These are phyloP conservation scores for Drosophila trapezifrons DNA, from an alignment of 1,140 invertebrate genomes.

Conservation along the genomic window DNA sequence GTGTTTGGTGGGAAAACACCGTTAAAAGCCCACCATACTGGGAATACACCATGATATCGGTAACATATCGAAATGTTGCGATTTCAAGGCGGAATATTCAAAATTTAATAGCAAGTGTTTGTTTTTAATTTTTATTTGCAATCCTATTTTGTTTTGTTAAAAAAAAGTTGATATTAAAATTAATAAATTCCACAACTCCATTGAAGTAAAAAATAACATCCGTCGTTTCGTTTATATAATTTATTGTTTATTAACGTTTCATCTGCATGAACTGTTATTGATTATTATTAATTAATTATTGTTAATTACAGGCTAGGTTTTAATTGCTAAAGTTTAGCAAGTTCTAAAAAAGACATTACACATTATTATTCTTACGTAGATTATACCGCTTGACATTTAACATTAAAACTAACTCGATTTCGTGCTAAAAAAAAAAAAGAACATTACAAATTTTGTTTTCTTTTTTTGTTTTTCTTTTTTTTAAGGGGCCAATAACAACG, in stretches of 20 bases:
- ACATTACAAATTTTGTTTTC: slow-evolving; percentile 13
- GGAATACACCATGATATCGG: slow-evolving; percentile 2
- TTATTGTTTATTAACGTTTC: slow-evolving; percentile 41
- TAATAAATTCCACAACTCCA: no score
- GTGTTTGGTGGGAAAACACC: neutral
- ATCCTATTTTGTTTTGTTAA: no score
- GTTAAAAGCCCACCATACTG: neutral
- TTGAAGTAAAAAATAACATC: neutral
- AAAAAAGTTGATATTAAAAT: no score
- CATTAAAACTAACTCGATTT: slow-evolving; percentile 34
- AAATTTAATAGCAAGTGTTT: no score
- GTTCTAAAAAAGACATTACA: slow-evolving; percentile 61
- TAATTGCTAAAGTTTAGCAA: slow-evolving; percentile 61
- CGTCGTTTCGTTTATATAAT: slow-evolving; percentile 22
- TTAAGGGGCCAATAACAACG: slow-evolving; percentile 32
- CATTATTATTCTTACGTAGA: slow-evolving; percentile 51
- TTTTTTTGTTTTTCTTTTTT: slow-evolving; percentile 15
- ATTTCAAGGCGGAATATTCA: neutral
- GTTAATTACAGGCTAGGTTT: slow-evolving; percentile 67
- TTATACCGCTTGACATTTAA: slow-evolving; percentile 37
- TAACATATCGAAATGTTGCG: neutral
- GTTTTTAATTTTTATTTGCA: no score
- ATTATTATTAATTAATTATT: slow-evolving; percentile 66
- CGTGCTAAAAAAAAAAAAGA: slow-evolving; percentile 8
- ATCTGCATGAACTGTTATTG: slow-evolving; percentile 35